Evolutionary conservation across 2,113 vertebrate species (phyloP), one percentile per base, ranked within the genome.

Genomic region (Engraulis encrasicolus): DNA sequence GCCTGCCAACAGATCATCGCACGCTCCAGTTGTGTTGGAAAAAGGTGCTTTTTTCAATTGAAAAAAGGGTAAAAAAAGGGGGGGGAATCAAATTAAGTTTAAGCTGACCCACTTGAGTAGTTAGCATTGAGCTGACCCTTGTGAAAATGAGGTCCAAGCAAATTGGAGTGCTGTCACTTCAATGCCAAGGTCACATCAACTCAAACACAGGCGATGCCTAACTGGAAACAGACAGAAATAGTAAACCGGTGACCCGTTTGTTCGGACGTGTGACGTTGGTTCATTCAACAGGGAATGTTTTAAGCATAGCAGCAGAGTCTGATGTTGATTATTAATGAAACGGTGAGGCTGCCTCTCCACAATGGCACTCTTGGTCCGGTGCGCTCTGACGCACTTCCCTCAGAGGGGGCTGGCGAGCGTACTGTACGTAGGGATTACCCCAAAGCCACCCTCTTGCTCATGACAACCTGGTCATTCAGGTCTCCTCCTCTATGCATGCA

Each of bases 261-360:
- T 58, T n/a, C 54, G 23, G 54, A 54, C 50, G 20, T 14, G 20
- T 54, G 50, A 54, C 50, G 50, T 19, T 54, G 50, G 50, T 54
- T 19, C 50, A 1, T 54, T 58, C 54, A 9, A 23, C 50, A 52
- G 14, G 14, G 54, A 23, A 61, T 61, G 7, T 6, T 61, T 61
- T 61, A 61, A 61, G 27, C 27, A 23, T 23, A 61, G 54, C 20
- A 9, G 54, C 6, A 23, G 54, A 2, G 20, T 7, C n/a, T n/a
- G 14, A 23, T 61, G 54, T 61, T 61, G 54, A 61, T 61, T 61
- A 61, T 61, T 61, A 61, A 61, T 61, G 54, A 61, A 61, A 61
- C 27, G 54, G n/a, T 61, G n/a, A n/a, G 6, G 54, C 6, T 23
- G 54, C 27, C 54, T 61, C 27, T 61, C 27, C 54, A 61, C 54